A percentile compares a stretch with the other conserved stretches of the same genome.
These are phyloP conservation scores for Mongoloraphidia duomilia DNA, from an alignment of 2,888 invertebrate genomes.

Conservation along the genomic window DNA sequence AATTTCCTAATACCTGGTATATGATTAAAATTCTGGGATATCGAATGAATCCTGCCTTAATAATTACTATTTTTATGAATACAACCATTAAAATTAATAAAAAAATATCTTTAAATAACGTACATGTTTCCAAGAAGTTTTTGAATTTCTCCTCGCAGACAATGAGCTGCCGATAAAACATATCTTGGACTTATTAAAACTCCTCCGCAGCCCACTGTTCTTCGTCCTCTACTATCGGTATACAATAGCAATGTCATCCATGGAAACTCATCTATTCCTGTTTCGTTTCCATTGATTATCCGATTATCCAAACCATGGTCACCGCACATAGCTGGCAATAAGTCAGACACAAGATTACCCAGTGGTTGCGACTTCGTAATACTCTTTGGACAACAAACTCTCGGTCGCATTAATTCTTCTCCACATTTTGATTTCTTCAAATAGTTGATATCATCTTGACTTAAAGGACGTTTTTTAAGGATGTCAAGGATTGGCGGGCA, in stretches of 20 bases:
- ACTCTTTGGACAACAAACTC: slow-evolving; percentile 27
- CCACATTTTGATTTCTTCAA: slow-evolving; percentile 31
- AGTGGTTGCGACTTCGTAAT: neutral
- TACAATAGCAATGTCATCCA: slow-evolving; percentile 56
- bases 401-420: slow-evolving; percentile 27
- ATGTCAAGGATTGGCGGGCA: neutral
- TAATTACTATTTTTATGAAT: neutral
- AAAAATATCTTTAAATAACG: neutral
- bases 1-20: too few species aligned
- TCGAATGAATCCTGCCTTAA: too few species aligned
- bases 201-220: slow-evolving; percentile 58
- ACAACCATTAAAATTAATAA: neutral
- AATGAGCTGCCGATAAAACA: slow-evolving; percentile 63
- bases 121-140: neutral
- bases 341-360: neutral
- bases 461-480: neutral
- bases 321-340: neutral
- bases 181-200: slow-evolving; percentile 52
- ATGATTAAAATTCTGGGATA: too few species aligned
- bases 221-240: slow-evolving; percentile 43
- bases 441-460: slow-evolving; percentile 15
- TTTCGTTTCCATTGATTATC: slow-evolving; percentile 37
- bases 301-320: neutral
- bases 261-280: slow-evolving; percentile 51
- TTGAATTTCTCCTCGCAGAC: slow-evolving; percentile 42